Evolutionary conservation across 2,888 invertebrate species (phyloP), one percentile per base, ranked within the genome.

Genomic region (Lepas anatifera): DNA sequence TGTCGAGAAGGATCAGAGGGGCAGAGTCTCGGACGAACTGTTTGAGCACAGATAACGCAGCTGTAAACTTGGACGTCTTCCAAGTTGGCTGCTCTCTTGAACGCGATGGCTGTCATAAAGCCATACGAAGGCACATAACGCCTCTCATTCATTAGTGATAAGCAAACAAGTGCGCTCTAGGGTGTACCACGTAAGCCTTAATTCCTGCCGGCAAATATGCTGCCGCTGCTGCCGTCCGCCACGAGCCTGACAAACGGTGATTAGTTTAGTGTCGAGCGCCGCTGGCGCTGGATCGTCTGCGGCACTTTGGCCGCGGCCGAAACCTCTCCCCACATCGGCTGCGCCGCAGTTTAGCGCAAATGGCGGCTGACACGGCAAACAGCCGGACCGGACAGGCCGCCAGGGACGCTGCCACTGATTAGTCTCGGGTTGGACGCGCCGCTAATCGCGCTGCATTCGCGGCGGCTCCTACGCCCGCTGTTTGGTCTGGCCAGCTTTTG

Each of bases 111-210:
- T 58, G 58, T 58, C 58, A 58, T 58, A 58, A 58, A 58, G 58
- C 58, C 25, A 58, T 58, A 58, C 58, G 35, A 35, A 58, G 32
- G 22, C 22, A 58, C 58, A 22, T 58, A 58, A 58, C 35, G 58
- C 22, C 35, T 35, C 35, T 35, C 58, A 58, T 58, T 58, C 58
- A 58, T 58, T 58, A 58, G 58, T 35, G 58, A 58, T 58, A 58
- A 58, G 58, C 58, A 58, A 58, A 58, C 58, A 58, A 58, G 58
- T 58, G 58, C 58, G 58, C 58, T 58, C 58, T 58, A 22, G 58
- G 58, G 58, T 58, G 58, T n/a, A 18, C 32, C 58, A 58, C 58
- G 35, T 58, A 58, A 58, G 58, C 58, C 58, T 58, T 58, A 58
- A 58, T 58, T 58, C 25, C 58, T 58, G 58, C 8, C 35, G 58